A percentile compares a stretch with the other conserved stretches of the same genome.
Conservation (phyloP, 2,113 vertebrate genomes). For the Laticauda colubrina region DNA sequence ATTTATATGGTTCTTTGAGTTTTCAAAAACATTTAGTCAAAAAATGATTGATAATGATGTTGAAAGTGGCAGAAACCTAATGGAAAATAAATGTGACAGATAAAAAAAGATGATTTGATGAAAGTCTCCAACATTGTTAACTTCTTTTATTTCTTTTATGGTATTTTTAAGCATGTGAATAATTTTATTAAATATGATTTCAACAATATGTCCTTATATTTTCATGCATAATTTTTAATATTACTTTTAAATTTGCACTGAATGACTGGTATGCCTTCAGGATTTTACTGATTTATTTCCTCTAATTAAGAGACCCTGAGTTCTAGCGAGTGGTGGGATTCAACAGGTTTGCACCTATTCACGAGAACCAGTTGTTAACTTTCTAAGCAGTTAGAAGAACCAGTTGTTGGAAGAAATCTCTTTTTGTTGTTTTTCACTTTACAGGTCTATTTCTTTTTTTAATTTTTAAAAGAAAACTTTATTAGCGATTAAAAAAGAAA, state of each 20-base stretch:
- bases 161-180: neutral
- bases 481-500: too few species aligned
- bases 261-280: neutral
- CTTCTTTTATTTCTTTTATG: neutral
- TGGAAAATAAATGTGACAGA: conserved; percentile 50
- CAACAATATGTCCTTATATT: neutral
- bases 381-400: too few species aligned
- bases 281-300: neutral
- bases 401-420: too few species aligned
- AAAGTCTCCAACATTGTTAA: neutral
- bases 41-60: conserved; percentile 43
- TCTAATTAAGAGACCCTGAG: neutral
- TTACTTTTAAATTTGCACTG: neutral
- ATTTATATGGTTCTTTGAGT: conserved; percentile 14
- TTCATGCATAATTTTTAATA: neutral
- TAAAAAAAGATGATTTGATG: conserved; percentile 4
- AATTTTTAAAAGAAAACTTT: too few species aligned
- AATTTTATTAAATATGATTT: neutral
- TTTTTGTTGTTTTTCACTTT: too few species aligned
- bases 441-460: too few species aligned
- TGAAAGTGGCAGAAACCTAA: conserved; percentile 42
- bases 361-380: too few species aligned
- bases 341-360: too few species aligned
- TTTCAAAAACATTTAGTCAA: conserved; percentile 56
- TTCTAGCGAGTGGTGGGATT: neutral